Conservation (phyloP, 2,113 vertebrate genomes). For the Tachysurus fulvidraco region DNA sequence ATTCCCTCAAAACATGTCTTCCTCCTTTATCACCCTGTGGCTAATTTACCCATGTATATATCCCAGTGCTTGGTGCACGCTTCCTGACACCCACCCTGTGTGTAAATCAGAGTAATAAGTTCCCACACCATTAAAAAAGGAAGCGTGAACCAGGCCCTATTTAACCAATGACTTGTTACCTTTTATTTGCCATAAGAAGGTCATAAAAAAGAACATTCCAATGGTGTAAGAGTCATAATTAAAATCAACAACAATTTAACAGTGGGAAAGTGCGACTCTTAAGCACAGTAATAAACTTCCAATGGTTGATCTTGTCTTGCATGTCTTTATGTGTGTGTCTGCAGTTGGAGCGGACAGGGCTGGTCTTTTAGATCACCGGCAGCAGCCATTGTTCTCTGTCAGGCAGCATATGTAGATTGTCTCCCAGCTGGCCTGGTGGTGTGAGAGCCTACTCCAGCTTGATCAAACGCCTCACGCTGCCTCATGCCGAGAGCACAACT, state of each 20-base stretch:
- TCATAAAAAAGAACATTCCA: slow-evolving; percentile 88
- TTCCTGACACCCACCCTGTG: slow-evolving; percentile 82
- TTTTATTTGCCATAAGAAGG: slow-evolving; percentile 81
- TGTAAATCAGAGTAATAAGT: slow-evolving; percentile 90
- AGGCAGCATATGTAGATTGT: slow-evolving; percentile 51
- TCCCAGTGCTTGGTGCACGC: slow-evolving; percentile 79
- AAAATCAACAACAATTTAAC: slow-evolving; percentile 86
- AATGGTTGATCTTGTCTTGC: slow-evolving; percentile 22
- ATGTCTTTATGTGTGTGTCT: not conserved
- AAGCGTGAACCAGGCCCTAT: slow-evolving; percentile 86
- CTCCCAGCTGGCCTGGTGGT: slow-evolving; percentile 24
- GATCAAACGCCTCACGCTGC: slow-evolving; percentile 39
- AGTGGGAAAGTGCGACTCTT: slow-evolving; percentile 49
- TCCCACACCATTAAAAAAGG: slow-evolving; percentile 89
- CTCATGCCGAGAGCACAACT: slow-evolving; percentile 12
- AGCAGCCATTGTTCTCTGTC: slow-evolving; percentile 50
- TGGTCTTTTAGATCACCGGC: slow-evolving; percentile 48
- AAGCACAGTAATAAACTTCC: slow-evolving; percentile 50
- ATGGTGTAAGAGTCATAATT: slow-evolving; percentile 84
- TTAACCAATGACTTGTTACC: slow-evolving; percentile 88
- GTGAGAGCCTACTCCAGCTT: slow-evolving; percentile 15
- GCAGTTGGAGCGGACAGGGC: slow-evolving; percentile 23
- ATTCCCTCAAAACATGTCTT: slow-evolving; percentile 62
- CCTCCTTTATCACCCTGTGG: slow-evolving; percentile 82
- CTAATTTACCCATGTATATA: slow-evolving; percentile 86